Conservation (phyloP, 1,140 invertebrate species). For the Lepidurus arcticus region DNA sequence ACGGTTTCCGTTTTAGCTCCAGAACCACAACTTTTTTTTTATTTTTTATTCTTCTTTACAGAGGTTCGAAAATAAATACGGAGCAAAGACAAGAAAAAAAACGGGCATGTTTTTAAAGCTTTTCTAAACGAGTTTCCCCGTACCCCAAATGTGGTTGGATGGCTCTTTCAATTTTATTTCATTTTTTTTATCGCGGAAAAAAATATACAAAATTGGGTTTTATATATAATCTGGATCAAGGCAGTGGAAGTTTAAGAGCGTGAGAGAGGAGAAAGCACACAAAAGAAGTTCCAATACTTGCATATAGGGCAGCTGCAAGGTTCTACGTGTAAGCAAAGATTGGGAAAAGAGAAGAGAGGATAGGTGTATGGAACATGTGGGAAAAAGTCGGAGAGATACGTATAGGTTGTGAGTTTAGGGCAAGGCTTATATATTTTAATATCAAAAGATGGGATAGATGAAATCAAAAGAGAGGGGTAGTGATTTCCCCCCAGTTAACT, state of each 20-base stretch:
- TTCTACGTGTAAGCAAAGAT: background rate
- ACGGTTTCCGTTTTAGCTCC: background rate
- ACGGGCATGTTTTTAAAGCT: background rate
- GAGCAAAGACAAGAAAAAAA: background rate
- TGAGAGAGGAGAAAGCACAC: background rate
- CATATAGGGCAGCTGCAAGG: background rate
- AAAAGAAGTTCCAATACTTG: background rate
- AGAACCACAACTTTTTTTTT: background rate
- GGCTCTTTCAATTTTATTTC: no score
- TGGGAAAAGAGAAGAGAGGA: background rate
- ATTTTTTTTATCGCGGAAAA: no score
- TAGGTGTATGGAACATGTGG: background rate
- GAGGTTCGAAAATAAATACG: background rate
- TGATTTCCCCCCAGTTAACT: background rate
- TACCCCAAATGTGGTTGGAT: no score
- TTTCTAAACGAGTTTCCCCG: no score
- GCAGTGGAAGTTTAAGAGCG: background rate
- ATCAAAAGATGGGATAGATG: background rate
- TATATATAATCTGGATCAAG: background rate
- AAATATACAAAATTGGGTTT: no score
- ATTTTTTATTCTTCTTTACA: background rate
- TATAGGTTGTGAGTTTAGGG: background rate
- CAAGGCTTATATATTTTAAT: background rate
- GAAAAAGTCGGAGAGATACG: background rate
- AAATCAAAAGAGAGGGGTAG: background rate